Evolutionary conservation across 2,797 vertebrate genomes (phyloP), one percentile per base, ranked within the genome.

Genomic region (Mormyrus proboscirostris): DNA sequence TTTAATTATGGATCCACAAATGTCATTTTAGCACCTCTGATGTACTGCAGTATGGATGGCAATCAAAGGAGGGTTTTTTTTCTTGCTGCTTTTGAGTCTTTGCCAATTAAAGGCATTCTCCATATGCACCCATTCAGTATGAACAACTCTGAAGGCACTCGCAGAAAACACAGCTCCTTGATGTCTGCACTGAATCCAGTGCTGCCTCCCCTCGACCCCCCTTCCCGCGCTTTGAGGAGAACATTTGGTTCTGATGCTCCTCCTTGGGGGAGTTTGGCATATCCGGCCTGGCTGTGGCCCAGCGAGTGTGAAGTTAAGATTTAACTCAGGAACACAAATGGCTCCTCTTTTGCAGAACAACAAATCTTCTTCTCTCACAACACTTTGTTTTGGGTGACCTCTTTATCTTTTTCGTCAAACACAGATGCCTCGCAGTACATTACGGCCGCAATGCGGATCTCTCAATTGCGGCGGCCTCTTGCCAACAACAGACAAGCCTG

Each of bases 321-420:
- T 85, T 51, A 33, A 86, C 47, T 86, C 53, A n/a, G 85, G 25
- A 59, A 57, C 85, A 87, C 29, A 87, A 87, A 84, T 44, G 51
- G 16, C 53, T 16, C 51, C 14, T 53, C 29, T 53, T 87, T 19
- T n/a, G 22, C 53, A 53, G 50, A 55, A 57, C 83, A 86, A 53
- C 85, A 55, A 55, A 53, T 55, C 22, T 57, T 59, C 50, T 29
- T 86, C 84, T 51, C 25, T n/a, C 1, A 8, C 6, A 0, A 2
- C 10, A 38, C 29, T 44, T 44, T 55, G 29, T 57, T 55, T 88
- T 3, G n/a, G 53, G 49, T 86, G 38, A 47, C 55, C 44, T 65
- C 25, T 88, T 87, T 47, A 14, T 44, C 38, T 65, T 22, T 65
- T 29, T 65, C 29, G 38, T 33, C 8, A 65, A 62, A 88, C 33